phyloP scores from a whole-genome alignment of 2,797 vertebrate genomes.

The Pseudochirops corinnae region DNA sequence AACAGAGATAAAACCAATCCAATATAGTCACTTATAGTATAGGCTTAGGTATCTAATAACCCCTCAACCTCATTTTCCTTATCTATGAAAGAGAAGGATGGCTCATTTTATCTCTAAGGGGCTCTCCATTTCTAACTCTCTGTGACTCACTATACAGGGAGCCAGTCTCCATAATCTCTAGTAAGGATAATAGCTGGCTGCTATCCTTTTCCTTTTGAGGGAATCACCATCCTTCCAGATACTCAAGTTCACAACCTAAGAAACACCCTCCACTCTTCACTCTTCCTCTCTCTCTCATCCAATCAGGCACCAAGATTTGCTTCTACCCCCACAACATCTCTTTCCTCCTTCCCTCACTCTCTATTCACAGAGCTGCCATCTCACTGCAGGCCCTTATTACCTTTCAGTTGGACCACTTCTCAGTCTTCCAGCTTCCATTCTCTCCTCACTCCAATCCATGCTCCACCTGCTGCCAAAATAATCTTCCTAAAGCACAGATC shows the following conservation, averaged over 20 bases:
- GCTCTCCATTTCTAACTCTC: neutral
- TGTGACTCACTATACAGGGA: neutral
- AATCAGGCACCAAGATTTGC: neutral
- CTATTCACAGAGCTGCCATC: neutral
- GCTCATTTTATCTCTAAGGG: neutral
- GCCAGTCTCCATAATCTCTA: neutral
- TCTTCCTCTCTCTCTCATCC: neutral
- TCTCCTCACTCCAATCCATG: neutral
- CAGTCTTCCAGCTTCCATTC: too few relatives aligned
- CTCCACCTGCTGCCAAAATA: neutral
- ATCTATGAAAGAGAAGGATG: neutral
- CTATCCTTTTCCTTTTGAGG: neutral
- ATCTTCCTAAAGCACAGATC: neutral
- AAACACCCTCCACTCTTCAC: neutral
- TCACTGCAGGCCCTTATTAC: neutral
- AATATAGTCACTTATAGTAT: neutral
- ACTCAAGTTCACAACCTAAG: neutral
- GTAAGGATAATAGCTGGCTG: neutral
- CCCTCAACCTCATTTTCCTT: neutral
- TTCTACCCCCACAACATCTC: neutral
- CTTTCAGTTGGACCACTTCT: neutral
- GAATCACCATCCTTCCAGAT: neutral
- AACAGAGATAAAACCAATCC: neutral
- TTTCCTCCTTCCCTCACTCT: neutral
- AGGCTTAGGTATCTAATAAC: neutral